Base-by-base conservation (phyloP, 2,113 vertebrate genomes). In the Entomyzon cyanotis region DNA sequence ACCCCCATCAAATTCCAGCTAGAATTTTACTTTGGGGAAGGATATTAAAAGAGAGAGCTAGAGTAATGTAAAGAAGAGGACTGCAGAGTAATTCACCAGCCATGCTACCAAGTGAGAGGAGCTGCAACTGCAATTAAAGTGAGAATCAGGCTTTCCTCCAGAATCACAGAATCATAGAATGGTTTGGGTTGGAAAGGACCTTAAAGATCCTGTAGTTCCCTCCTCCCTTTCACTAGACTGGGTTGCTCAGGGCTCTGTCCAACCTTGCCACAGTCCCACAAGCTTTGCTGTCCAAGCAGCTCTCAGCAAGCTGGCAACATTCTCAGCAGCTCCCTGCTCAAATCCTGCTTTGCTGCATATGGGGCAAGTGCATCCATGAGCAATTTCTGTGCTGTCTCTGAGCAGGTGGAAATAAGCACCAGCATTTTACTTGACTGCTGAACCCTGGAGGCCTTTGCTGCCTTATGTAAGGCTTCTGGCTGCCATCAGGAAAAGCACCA, bases 201-300 rank as follows among this genome's bases (percentile, higher is more conserved):
- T 46, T 30, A 35, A 35, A 41, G 16, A 31, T 31, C 14, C 31
- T 31, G 6, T 6, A 7, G 17, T n/a, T 60, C 39, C 39, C 47
- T 31, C 2, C 7, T 46, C 28, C 16, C 13, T 75, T 60, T 41
- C 47, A 22, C 39, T 6, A 47, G 24, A 76, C 17, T 0, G 2
- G 24, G 9, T 35, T 53, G 23, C 16, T 53, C 53, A 47, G 47
- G 0, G 2, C 9, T 11, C 21, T 21, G 18, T 35, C 46, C n/a
- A 75, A 10, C 30, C 78, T 27, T 39, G 46, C 70, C 2, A 0
- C 1, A 0, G 10, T 33, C 4, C 24, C 35, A 3, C 31, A 53
- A 13, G 42, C 21, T 56, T 31, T 3, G 0, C 20, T 73, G 25
- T 49, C 52, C 42, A 27, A 44, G 53, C 39, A 87, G 50, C 56